phyloP scores from a whole-genome alignment of 2,113 vertebrate species.

The Pluvianellus socialis region DNA sequence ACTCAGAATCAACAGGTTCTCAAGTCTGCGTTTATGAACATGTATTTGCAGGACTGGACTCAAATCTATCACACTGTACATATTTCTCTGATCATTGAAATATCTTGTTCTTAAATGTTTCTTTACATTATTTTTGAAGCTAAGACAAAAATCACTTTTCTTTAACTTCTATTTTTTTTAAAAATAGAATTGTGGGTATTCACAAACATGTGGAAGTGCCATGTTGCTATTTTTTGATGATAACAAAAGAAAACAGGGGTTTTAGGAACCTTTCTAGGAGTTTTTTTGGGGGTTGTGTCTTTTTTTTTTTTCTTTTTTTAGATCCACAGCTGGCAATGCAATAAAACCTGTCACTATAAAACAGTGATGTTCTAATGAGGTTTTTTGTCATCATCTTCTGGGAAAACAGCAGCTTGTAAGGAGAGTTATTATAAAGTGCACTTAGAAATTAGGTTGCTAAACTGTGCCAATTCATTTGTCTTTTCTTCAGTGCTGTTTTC shows the following conservation, averaged over 20 bases:
- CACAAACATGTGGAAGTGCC: constrained; percentile 71
- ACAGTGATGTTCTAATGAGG: constrained; percentile 61
- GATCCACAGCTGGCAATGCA: constrained; percentile 76
- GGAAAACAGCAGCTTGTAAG: constrained; percentile 68
- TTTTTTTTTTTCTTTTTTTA: constrained; percentile 43
- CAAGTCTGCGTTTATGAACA: not conserved
- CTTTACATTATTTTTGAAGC: constrained; percentile 78
- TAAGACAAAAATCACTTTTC: constrained; percentile 73
- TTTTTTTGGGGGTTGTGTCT: not conserved
- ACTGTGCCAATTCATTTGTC: constrained; percentile 64
- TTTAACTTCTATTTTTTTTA: constrained; percentile 78
- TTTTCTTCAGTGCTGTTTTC: constrained; percentile 60
- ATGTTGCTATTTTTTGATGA: constrained; percentile 78
- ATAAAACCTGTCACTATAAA: constrained; percentile 73
- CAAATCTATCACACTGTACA: constrained; percentile 62
- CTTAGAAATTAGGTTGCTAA: constrained; percentile 80
- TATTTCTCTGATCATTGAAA: constrained; percentile 71
- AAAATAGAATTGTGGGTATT: constrained; percentile 72
- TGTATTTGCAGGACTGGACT: not conserved
- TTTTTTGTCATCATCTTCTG: constrained; percentile 69
- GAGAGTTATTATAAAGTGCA: constrained; percentile 78
- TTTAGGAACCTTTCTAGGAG: constrained; percentile 76
- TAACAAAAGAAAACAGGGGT: constrained; percentile 73
- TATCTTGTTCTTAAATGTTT: constrained; percentile 73
- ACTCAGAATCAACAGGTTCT: not conserved